phyloP scores from a whole-genome alignment of 2,888 invertebrate species.

The Cheilosia grossa region DNA sequence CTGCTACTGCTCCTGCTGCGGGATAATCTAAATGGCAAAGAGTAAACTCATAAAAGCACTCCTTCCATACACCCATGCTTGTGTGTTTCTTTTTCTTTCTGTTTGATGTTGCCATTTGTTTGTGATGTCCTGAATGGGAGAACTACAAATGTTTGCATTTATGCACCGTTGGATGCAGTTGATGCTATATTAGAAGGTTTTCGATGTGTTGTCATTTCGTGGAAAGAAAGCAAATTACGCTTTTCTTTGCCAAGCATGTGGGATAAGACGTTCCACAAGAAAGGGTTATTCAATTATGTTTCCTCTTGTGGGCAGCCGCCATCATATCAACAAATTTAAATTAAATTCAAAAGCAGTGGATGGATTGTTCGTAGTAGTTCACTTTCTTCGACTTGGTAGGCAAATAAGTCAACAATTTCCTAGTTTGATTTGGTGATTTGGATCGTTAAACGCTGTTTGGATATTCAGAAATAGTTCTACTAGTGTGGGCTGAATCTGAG shows the following conservation, averaged over 20 bases:
- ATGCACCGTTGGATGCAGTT: constrained; percentile 67
- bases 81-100: constrained; percentile 38
- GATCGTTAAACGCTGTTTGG: no score
- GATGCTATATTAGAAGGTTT: constrained; percentile 60
- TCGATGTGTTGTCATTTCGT: constrained; percentile 58
- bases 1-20: constrained; percentile 67
- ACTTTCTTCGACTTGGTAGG: no score
- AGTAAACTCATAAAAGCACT: constrained; percentile 72
- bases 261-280: not conserved
- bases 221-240: constrained; percentile 38
- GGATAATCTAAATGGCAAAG: constrained; percentile 74
- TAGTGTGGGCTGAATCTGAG: no score
- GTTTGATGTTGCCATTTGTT: constrained; percentile 59
- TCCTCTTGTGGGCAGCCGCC: not conserved
- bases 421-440: no score
- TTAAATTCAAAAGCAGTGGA: no score
- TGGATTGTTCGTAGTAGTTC: no score
- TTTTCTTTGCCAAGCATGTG: constrained; percentile 43
- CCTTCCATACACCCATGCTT: constrained; percentile 28
- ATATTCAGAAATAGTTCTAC: no score
- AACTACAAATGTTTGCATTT: constrained; percentile 69
- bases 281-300: constrained; percentile 18
- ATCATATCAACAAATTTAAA: no score
- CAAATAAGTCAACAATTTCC: no score
- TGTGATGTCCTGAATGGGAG: constrained; percentile 52